Percentiles rank a stretch among this genome's conserved stretches.
phyloP scores from a whole-genome alignment of 2,113 vertebrate genomes.

The Heterocephalus glaber region DNA sequence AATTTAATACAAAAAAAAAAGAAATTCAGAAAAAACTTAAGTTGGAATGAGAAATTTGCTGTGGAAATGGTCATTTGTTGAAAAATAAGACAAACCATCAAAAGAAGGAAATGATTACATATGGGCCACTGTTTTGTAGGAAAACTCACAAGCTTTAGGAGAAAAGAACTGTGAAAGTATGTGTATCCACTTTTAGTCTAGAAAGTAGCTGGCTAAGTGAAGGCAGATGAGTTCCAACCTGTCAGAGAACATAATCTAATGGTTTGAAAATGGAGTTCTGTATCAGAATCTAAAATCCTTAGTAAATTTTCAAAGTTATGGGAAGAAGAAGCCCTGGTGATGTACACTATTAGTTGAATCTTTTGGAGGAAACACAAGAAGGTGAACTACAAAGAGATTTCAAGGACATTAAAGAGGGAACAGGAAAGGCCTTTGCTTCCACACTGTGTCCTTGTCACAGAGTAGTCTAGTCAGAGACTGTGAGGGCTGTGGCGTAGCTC shows the following conservation, averaged over 20 bases:
- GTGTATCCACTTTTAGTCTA: background rate
- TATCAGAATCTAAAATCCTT: background rate
- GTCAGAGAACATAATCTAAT: background rate
- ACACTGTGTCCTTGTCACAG: background rate
- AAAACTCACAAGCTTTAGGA: background rate
- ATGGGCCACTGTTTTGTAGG: background rate
- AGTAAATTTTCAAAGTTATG: background rate
- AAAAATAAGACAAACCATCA: background rate
- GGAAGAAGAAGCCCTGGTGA: background rate
- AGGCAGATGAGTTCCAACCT: background rate
- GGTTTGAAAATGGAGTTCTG: background rate
- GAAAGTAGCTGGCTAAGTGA: background rate
- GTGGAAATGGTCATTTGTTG: background rate
- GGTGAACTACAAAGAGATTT: background rate
- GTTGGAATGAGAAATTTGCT: background rate
- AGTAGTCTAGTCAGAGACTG: background rate
- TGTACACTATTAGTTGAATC: background rate
- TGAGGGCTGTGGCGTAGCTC: background rate
- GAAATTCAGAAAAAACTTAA: slow-evolving; percentile 50
- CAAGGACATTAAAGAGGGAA: background rate
- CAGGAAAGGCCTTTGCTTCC: background rate
- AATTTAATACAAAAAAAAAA: too few species aligned
- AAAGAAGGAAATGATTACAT: background rate
- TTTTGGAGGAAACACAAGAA: background rate
- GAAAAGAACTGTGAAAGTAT: background rate